Evolutionary conservation across 2,113 vertebrate species (phyloP), one percentile per base, ranked within the genome.

Genomic region (Plotosus lineatus): DNA sequence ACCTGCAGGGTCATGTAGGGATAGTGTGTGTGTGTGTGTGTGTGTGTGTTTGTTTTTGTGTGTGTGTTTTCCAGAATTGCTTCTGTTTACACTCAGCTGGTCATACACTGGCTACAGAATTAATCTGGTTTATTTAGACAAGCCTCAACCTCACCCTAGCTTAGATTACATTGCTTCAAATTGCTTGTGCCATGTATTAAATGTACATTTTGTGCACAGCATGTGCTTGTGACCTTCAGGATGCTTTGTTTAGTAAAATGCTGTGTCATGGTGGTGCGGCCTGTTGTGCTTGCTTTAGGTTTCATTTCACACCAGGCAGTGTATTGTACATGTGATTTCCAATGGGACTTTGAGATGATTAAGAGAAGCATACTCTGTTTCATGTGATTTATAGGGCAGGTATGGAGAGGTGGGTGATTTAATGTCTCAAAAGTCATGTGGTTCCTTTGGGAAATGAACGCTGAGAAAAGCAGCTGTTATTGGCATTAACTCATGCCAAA

Each of bases 11-110:
- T 81, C 72, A 75, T 55, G 17, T 44, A 9, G 72, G 71, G 55
- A 31, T 21, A 44, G 61, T 78, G 87, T 82, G 53, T 84, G 63
- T 66, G n/a, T 46, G 38, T 55, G 44, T 75, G 86, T 81, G 44
- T 83, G 55, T 74, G 55, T 46, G 63, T 38, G 26, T 60, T 14
- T 51, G 26, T 33, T 7, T 50, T 6, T 40, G n/a, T 36, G 12
- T 48, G 46, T 31, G 36, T 56, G 4, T 44, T 58, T 61, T 48
- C 61, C 28, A 58, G 44, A 65, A n/a, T 14, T 14, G 1, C 38
- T 33, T 12, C 23, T 65, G 75, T 77, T 55, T 56, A n/a, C 33
- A 42, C 50, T 75, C 10, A 17, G 50, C 26, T 44, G 5, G 2
- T 36, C 17, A 33, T 17, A 19, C n/a, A 15, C 21, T 17, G 58